phyloP scores from a whole-genome alignment of 1,140 invertebrate genomes.

The Aphelinus atriplicis region DNA sequence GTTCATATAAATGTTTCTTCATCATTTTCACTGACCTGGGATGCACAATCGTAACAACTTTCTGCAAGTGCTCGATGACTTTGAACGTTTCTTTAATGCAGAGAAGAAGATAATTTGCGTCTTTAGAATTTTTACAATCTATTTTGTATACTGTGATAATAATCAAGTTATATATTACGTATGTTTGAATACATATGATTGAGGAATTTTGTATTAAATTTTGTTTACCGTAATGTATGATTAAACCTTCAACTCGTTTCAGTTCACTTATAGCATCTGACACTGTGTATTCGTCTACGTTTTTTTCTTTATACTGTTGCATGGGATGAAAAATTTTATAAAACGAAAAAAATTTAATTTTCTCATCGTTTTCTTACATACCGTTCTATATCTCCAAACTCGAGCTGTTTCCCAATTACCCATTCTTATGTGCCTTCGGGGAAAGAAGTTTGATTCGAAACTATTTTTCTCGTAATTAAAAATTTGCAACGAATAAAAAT shows the following conservation, averaged over 20 bases:
- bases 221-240: constrained; percentile 57
- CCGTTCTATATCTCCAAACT: constrained; percentile 50
- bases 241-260: constrained; percentile 56
- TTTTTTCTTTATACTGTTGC: constrained; percentile 4
- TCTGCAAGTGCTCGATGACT: constrained; percentile 48
- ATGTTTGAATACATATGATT: no score
- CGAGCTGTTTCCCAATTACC: constrained; percentile 56
- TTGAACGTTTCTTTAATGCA: constrained; percentile 52
- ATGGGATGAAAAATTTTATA: neutral
- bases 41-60: constrained; percentile 47
- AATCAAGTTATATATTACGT: no score
- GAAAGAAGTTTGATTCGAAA: neutral
- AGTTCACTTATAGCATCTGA: constrained; percentile 50
- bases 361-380: constrained; percentile 7
- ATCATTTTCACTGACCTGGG: constrained; percentile 51
- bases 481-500: neutral
- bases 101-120: constrained; percentile 36
- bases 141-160: constrained; percentile 52
- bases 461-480: neutral
- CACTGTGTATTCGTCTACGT: constrained; percentile 49
- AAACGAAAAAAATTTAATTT: neutral
- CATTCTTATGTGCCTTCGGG: constrained; percentile 55
- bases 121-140: constrained; percentile 48
- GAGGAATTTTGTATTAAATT: neutral
- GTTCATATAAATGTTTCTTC: neutral